Base-by-base conservation (phyloP, 2,888 invertebrate genomes). In the Pteria penguin region DNA sequence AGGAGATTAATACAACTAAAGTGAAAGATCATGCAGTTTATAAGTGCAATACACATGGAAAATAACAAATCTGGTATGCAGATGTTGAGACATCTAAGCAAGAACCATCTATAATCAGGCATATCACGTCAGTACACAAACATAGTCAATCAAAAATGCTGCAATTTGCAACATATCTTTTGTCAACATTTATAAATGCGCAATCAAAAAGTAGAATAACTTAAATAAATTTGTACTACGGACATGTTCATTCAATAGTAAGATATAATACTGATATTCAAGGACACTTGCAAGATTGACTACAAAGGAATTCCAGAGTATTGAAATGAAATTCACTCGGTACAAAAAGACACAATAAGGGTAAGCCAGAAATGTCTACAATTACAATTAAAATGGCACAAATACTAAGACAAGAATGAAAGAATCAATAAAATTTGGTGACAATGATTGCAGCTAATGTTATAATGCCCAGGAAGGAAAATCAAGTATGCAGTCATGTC, bases 91-190 rank as follows among this genome's bases (percentile, higher is more conserved):
- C 76, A 75, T 63, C 74, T 78, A 75, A 62, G 75, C 78, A 78
- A 74, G 72, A 78, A 72, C 67, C 72, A 54, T 78, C 72, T 75
- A 75, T 54, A 58, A 55, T 63, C 74, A 74, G 71, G 78, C 74
- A 75, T 33, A 31, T 65, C 58, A 65, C 69, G 68, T 69, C 69
- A 70, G 66, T 71, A 78, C 72, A 72, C 75, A 72, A 71, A 72
- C 76, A 71, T 55, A 68, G 55, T 68, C 57, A 54, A 55, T 75
- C 75, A 70, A 71, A 71, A 78, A 68, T 78, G 72, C 68, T 75
- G 78, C 78, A 75, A 62, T 72, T 78, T 78, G 74, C 78, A 78
- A 72, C 71, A 75, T 78, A 67, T 75, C 65, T 55, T 74, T 65
- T 45, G 45, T 45, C 18, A 63, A 77, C 75, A 77, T 45, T 72